Percentiles rank a stretch among this genome's conserved stretches.
Conservation (phyloP, 2,797 vertebrate genomes). For the Coregonus ussuriensis region DNA sequence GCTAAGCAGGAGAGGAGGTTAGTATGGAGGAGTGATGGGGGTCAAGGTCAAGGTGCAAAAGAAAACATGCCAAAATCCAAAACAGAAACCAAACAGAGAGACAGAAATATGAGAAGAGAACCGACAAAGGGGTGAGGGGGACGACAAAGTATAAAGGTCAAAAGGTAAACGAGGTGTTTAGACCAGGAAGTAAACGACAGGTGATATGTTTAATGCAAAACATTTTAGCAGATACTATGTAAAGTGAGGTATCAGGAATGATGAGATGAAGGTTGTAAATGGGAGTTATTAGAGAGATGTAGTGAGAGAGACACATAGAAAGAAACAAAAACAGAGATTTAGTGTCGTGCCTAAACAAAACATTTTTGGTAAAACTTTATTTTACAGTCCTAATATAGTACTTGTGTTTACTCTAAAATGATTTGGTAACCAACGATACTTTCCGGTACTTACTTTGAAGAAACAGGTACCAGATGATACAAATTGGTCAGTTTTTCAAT, state of each 20-base stretch:
- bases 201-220: not conserved
- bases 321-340: slow-evolving; percentile 26
- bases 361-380: slow-evolving; percentile 4
- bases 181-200: not conserved
- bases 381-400: not conserved
- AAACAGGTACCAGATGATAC: not conserved
- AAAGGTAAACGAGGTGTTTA: not conserved
- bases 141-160: not conserved
- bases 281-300: not conserved
- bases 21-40: not conserved
- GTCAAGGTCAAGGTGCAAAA: not conserved
- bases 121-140: not conserved
- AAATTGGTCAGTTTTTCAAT: too few species aligned
- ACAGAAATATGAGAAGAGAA: not conserved
- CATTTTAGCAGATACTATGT: not conserved
- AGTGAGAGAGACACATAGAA: slow-evolving; percentile 21
- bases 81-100: not conserved
- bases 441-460: not conserved
- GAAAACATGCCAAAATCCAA: not conserved
- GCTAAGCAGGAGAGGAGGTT: not conserved
- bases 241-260: not conserved
- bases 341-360: slow-evolving; percentile 30
- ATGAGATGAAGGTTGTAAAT: not conserved
- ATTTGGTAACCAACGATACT: not conserved
- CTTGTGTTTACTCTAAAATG: not conserved